phyloP scores from a whole-genome alignment of 2,113 vertebrate species.

The Grantiella picta region DNA sequence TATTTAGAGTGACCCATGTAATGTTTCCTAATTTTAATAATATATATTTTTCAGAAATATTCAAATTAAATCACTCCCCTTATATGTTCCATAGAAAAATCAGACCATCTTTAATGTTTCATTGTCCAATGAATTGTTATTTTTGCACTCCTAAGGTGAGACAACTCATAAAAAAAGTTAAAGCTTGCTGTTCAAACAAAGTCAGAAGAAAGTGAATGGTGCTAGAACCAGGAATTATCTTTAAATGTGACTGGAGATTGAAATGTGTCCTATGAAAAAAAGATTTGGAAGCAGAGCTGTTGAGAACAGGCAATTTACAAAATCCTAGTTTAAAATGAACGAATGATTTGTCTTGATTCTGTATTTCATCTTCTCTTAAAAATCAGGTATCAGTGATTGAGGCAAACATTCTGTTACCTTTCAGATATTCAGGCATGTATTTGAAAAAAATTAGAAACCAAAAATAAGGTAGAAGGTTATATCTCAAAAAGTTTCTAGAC shows the following conservation, averaged over 20 bases:
- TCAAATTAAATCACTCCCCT: not conserved
- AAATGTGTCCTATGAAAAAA: not conserved
- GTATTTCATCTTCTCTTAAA: not conserved
- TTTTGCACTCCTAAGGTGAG: not conserved
- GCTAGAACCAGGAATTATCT: not conserved
- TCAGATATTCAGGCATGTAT: not conserved
- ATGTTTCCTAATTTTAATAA: not conserved
- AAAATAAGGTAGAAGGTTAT: not conserved
- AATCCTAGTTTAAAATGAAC: not conserved
- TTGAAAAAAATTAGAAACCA: not conserved
- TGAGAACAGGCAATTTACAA: not conserved
- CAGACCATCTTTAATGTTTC: not conserved
- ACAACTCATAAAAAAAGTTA: not conserved
- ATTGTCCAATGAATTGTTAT: not conserved
- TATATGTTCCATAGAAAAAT: not conserved
- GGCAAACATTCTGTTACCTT: not conserved
- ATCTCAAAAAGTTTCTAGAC: not conserved
- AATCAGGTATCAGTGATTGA: not conserved
- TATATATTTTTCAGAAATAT: not conserved
- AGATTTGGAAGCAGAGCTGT: not conserved
- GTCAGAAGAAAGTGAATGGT: not conserved
- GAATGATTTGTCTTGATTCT: not conserved
- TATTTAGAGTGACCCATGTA: not conserved
- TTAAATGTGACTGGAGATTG: not conserved
- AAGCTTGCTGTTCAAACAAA: not conserved